Conservation (phyloP, 2,113 vertebrate species). For the Cephalopholis sonnerati region DNA sequence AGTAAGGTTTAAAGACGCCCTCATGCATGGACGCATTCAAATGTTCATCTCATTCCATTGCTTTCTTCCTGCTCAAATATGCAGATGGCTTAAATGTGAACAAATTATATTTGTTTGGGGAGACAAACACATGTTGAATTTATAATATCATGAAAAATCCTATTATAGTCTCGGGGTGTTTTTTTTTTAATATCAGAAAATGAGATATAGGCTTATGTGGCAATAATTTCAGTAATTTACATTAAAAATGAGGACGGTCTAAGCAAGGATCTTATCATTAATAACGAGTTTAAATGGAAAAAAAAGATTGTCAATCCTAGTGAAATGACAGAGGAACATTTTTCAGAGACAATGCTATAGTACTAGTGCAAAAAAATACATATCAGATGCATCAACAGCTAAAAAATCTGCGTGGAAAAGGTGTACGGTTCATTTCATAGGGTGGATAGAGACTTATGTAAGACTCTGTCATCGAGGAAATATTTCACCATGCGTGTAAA, state of each 20-base stretch:
- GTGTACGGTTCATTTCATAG: slow-evolving; percentile 16
- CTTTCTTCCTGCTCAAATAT: slow-evolving; percentile 57
- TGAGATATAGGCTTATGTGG: slow-evolving; percentile 32
- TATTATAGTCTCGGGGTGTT: slow-evolving; percentile 2
- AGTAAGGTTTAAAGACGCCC: slow-evolving; percentile 38
- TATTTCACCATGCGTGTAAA: slow-evolving; percentile 15
- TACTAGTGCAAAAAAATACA: background rate
- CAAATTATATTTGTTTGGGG: slow-evolving; percentile 56
- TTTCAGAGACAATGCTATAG: background rate
- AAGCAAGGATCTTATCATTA: slow-evolving; percentile 35
- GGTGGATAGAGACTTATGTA: background rate
- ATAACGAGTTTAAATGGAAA: slow-evolving; percentile 13
- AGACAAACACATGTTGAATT: slow-evolving; percentile 25
- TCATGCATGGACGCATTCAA: slow-evolving; percentile 48
- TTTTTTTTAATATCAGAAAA: slow-evolving; percentile 18
- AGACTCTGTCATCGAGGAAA: slow-evolving; percentile 7
- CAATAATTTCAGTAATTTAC: slow-evolving; percentile 33
- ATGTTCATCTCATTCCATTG: slow-evolving; percentile 44
- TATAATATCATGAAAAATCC: slow-evolving; percentile 44
- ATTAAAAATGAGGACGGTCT: slow-evolving; percentile 45
- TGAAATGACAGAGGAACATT: slow-evolving; percentile 6
- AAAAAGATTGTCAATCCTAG: background rate
- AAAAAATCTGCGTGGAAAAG: slow-evolving; percentile 3
- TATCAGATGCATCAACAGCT: slow-evolving; percentile 1
- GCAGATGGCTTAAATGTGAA: slow-evolving; percentile 51